These are phyloP conservation scores for Caenorhabditis sulstoni DNA, from an alignment of 2,888 invertebrate species.

Conservation along the genomic window DNA sequence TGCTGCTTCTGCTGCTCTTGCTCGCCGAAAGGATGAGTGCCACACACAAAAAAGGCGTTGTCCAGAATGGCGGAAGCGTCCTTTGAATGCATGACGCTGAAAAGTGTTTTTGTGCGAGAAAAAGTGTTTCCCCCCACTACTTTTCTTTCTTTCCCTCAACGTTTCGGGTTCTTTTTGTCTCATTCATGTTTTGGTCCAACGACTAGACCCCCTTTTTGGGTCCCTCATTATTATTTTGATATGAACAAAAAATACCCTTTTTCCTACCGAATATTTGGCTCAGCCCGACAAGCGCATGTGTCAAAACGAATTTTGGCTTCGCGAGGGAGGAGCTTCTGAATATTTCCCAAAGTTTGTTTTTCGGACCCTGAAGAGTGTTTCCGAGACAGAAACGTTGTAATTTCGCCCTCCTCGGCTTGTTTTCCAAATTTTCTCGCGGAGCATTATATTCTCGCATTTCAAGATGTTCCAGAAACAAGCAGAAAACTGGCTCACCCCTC, in stretches of 20 bases:
- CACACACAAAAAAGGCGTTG: slow-evolving; percentile 38
- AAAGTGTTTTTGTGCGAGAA: slow-evolving; percentile 54
- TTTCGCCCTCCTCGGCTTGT: slow-evolving; percentile 3
- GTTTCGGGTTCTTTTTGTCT: slow-evolving; percentile 52
- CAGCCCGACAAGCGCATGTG: slow-evolving; percentile 48
- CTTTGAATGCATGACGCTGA: slow-evolving; percentile 58
- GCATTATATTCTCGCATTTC: slow-evolving; percentile 3
- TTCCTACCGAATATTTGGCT: no score
- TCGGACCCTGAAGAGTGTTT: slow-evolving; percentile 5
- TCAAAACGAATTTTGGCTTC: slow-evolving; percentile 31
- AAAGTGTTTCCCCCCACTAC: slow-evolving; percentile 27
- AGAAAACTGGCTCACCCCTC: not conserved
- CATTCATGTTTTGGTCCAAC: slow-evolving; percentile 52
- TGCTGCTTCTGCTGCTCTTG: slow-evolving; percentile 5
- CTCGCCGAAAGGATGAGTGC: slow-evolving; percentile 15
- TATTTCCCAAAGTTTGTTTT: slow-evolving; percentile 29
- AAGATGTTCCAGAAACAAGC: not conserved
- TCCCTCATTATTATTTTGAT: slow-evolving; percentile 37
- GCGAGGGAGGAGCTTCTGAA: slow-evolving; percentile 9
- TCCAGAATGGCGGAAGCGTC: slow-evolving; percentile 43
- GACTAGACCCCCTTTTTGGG: slow-evolving; percentile 23
- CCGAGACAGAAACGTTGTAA: slow-evolving; percentile 15
- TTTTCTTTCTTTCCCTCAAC: slow-evolving; percentile 24
- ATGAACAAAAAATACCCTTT: slow-evolving; percentile 39
- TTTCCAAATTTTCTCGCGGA: slow-evolving; percentile 6